These are phyloP conservation scores for Chironomus tepperi DNA, from an alignment of 1,140 invertebrate genomes.

Conservation along the genomic window DNA sequence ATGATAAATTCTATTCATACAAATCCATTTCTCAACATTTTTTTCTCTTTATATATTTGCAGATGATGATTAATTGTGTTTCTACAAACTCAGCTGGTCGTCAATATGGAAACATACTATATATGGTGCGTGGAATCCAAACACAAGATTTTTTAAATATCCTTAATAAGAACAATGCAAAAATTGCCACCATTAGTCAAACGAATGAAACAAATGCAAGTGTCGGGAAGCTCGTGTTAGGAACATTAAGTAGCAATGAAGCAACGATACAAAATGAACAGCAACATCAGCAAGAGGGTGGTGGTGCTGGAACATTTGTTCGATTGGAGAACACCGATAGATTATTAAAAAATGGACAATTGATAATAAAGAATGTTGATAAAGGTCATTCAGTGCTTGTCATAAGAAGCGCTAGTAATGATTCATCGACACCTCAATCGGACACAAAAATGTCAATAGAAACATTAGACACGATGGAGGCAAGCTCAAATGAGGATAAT, in stretches of 20 bases:
- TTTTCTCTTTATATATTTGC: neutral
- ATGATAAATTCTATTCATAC: neutral
- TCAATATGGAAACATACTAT: neutral
- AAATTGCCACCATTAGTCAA: neutral
- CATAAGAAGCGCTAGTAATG: neutral
- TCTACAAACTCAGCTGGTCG: neutral
- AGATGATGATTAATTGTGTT: conserved; percentile 13
- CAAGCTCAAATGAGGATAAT: neutral
- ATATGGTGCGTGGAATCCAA: conserved; percentile 17
- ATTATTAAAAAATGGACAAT: neutral
- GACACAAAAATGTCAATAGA: conserved; percentile 16
- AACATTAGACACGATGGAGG: neutral
- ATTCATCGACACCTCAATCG: neutral
- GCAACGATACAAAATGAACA: neutral
- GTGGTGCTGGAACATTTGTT: neutral
- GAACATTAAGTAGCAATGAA: neutral
- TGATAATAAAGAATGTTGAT: neutral
- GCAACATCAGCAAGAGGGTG: too few species aligned
- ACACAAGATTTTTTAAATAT: conserved; percentile 17
- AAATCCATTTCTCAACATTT: neutral
- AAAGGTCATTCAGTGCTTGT: neutral
- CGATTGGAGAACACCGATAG: neutral
- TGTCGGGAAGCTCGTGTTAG: neutral
- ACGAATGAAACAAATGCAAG: neutral
- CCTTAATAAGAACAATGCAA: conserved; percentile 10